A percentile compares a stretch with the other conserved stretches of the same genome.
Conservation (phyloP, 2,113 vertebrate species). For the Marmota flaviventris region DNA sequence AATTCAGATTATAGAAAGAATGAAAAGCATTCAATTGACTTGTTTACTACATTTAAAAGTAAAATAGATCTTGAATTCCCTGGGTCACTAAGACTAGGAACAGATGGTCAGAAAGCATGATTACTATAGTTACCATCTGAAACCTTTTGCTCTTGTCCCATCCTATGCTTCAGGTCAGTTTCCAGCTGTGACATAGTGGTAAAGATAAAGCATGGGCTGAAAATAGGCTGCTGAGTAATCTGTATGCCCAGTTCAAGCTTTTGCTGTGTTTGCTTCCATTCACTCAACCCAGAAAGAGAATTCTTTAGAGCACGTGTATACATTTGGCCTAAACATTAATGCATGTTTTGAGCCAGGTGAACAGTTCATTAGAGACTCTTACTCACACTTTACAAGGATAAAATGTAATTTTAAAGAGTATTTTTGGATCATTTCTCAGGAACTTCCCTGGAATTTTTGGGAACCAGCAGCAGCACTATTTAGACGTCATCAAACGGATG, state of each 20-base stretch:
- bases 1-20: not conserved
- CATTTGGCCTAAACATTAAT: not conserved
- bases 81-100: not conserved
- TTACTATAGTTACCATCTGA: not conserved
- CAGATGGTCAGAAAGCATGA: not conserved
- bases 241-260: not conserved
- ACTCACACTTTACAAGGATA: not conserved
- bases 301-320: not conserved
- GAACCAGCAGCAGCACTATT: constrained; percentile 99
- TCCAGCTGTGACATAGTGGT: not conserved
- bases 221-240: not conserved
- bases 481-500: constrained; percentile 99
- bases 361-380: not conserved
- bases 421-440: constrained; percentile 87
- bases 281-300: not conserved
- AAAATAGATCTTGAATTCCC: not conserved
- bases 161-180: not conserved
- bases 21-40: not conserved
- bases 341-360: not conserved
- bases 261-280: not conserved
- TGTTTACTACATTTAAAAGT: not conserved
- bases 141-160: not conserved
- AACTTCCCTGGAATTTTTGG: constrained; percentile 99
- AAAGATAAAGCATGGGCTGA: not conserved
- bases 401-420: not conserved